Base-by-base conservation (phyloP, 1,140 invertebrate genomes). In the Bombus haemorrhoidalis region DNA sequence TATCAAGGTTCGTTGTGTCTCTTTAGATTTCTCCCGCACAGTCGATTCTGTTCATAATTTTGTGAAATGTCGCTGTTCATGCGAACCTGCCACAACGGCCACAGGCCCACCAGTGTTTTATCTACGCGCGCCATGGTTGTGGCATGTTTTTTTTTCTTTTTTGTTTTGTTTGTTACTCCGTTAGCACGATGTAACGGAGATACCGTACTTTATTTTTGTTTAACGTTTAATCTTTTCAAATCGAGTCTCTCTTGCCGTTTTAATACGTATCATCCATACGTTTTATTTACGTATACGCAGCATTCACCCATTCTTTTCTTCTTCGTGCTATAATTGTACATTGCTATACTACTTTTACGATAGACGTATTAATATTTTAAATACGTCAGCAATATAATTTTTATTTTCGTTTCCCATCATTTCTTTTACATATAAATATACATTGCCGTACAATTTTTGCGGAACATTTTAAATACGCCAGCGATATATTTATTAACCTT, bases 1-100 rank as follows among this genome's bases (percentile, higher is more conserved):
- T 84, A 84, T 84, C 82, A 18, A 12, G 25, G 28, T 39, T 28
- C 9, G 41, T 41, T 47, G 57, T 74, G 25, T 15, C 37, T 75
- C 3, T 79, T 39, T 62, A 68, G 37, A 43, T 59, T 78, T 62
- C 37, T 69, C 8, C 10, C 6, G 12, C 10, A 34, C 39, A 25
- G 12, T 15, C 41, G 25, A 57, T 72, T 72, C 41, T 12, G 32
- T 10, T 37, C 72, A 73, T 15, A 72, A 71, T 71, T 81, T 81
- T 18, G 34, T 43, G 8, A 18, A 32, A 57, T 10, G 34, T 62
- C 39, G 25, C 8, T 43, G 37, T 43, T 81, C 57, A 34, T 59
- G 47, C 34, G 18, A 57, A 81, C 6, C 6, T 15, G 43, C 8
- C 15, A 18, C 18, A 34, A 25, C 15, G n/a, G 41, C 47, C 10